Conservation (phyloP, 2,113 vertebrate species). For the Mirounga angustirostris region DNA sequence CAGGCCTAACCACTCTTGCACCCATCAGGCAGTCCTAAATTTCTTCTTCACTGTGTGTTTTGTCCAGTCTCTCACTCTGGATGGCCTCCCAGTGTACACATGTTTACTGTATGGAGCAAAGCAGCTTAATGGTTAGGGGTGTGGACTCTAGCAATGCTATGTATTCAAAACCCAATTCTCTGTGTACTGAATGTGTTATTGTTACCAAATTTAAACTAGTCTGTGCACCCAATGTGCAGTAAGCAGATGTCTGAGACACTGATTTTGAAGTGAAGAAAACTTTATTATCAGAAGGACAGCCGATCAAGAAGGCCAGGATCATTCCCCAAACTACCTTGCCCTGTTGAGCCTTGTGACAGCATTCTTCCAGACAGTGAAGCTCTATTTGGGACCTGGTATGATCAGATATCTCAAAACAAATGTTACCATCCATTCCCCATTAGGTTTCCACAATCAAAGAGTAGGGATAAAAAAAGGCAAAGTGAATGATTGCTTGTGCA, state of each 20-base stretch:
- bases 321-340: neutral
- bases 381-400: neutral
- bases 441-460: neutral
- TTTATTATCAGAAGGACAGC: neutral
- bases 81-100: neutral
- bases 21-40: neutral
- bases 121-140: neutral
- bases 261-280: neutral
- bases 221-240: neutral
- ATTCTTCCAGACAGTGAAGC: neutral
- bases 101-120: neutral
- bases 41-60: constrained; percentile 12
- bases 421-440: neutral
- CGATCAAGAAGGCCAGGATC: neutral
- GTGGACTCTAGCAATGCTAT: neutral
- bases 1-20: neutral
- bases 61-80: neutral
- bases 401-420: neutral
- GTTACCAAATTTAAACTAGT: neutral
- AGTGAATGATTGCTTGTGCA: neutral
- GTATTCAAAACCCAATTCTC: neutral
- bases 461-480: neutral
- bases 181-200: neutral
- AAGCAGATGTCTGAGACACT: neutral
- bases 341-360: neutral